Evolutionary conservation across 1,140 invertebrate genomes (phyloP).

Genomic region (Maniola jurtina): DNA sequence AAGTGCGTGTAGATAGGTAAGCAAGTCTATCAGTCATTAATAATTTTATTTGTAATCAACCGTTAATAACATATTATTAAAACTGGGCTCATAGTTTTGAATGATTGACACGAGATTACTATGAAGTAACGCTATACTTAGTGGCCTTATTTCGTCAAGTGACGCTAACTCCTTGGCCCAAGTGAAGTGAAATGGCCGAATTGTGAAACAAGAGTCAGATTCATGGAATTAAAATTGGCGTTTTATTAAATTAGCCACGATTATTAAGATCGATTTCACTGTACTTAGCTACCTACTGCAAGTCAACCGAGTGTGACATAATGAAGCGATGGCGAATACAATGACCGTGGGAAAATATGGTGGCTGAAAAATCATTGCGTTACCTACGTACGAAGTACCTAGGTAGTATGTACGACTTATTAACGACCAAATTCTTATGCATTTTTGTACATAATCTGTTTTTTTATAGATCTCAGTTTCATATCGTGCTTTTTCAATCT

Average conservation of each 20-base stretch:
- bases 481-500: too few species aligned
- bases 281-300: conserved; percentile 10
- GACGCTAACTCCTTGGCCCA: background rate
- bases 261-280: conserved; percentile 31
- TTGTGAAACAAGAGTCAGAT: conserved; percentile 12
- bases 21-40: background rate
- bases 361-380: conserved; percentile 7
- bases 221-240: conserved; percentile 10
- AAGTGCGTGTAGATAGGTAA: too few species aligned
- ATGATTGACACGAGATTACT: conserved; percentile 5
- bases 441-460: too few species aligned
- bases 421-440: too few species aligned
- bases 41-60: background rate
- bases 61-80: background rate
- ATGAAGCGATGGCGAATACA: conserved; percentile 30
- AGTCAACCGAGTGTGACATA: conserved; percentile 30
- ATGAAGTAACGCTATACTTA: background rate
- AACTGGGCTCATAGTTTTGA: background rate
- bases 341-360: conserved; percentile 32
- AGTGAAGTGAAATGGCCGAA: conserved; percentile 3
- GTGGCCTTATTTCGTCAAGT: conserved; percentile 10
- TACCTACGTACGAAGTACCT: background rate
- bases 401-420: too few species aligned
- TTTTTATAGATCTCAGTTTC: too few species aligned
- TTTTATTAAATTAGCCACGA: conserved; percentile 23